Evolutionary conservation across 1,140 invertebrate species (phyloP).

Genomic region (Trichonephila clavipes): DNA sequence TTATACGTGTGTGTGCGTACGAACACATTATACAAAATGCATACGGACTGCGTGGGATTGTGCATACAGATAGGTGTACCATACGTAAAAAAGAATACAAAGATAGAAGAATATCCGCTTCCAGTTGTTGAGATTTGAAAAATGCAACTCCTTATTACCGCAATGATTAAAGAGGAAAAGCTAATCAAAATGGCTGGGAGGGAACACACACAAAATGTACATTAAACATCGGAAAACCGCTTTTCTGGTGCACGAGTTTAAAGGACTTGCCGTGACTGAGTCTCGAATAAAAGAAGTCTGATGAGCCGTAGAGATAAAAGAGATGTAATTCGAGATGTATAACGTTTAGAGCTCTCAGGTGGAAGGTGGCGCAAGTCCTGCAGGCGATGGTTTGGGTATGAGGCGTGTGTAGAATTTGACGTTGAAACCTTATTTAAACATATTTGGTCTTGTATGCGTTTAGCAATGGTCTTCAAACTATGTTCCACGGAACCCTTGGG

Average conservation of each 20-base stretch:
- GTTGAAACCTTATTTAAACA: too few species aligned
- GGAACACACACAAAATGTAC: constrained; percentile 37
- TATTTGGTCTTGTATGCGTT: too few species aligned
- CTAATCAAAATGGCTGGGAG: constrained; percentile 53
- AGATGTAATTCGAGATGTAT: constrained; percentile 51
- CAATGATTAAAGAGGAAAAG: constrained; percentile 42
- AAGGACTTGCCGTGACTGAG: constrained; percentile 32
- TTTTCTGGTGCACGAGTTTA: constrained; percentile 42
- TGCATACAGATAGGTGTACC: background rate
- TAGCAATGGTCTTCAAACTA: too few species aligned
- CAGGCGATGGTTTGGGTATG: background rate
- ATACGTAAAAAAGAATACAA: background rate
- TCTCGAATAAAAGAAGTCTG: background rate
- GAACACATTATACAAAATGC: background rate
- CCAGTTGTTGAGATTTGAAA: constrained; percentile 5
- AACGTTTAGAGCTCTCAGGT: background rate
- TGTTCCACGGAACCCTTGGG: too few species aligned
- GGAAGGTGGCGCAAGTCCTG: constrained; percentile 16
- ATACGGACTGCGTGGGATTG: background rate
- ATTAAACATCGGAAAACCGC: constrained; percentile 41
- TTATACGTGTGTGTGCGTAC: background rate
- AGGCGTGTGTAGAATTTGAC: background rate
- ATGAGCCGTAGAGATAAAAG: background rate
- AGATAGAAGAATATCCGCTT: background rate
- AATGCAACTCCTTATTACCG: constrained; percentile 59